Evolutionary conservation across 2,797 vertebrate species (phyloP), one percentile per base, ranked within the genome.

Genomic region (Nannoperca obscura): DNA sequence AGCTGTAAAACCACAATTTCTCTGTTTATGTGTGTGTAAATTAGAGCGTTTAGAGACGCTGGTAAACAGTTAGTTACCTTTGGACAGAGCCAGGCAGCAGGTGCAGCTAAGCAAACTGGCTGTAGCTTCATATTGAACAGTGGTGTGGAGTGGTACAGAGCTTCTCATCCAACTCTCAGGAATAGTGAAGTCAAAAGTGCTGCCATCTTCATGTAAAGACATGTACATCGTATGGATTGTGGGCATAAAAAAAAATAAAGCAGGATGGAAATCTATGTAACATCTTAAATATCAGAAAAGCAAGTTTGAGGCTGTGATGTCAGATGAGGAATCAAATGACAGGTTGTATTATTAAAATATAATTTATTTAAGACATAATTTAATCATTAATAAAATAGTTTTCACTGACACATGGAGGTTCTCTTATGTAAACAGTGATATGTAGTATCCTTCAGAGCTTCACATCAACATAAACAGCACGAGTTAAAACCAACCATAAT

Each of bases 351-450:
- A 67, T 68, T 40, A 72, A 86, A 89, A 87, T 75, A 87, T 49
- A 78, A 78, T 90, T 90, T 88, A 87, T 87, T 89, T 13, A 75
- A 76, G 61, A 53, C 54, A 84, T 76, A 79, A 82, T 74, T 78
- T 82, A 88, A 13, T 70, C 15, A 38, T 63, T 62, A 58, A 68
- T 71, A 70, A 86, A 87, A 75, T 64, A 63, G 47, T 55, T 54
- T 10, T 59, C 59, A 62, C 36, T 47, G 14, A 27, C 38, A 44
- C 22, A n/a, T 24, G 14, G 30, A 72, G 32, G 58, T 54, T 61
- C 46, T 65, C 54, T 27, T 47, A 34, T 30, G 20, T 53, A 64
- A n/a, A n/a, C n/a, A n/a, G n/a, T n/a, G n/a, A n/a, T n/a, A n/a
- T n/a, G n/a, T n/a, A n/a, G n/a, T n/a, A n/a, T n/a, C n/a, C n/a